Evolutionary conservation across 2,888 invertebrate species (phyloP), one percentile per base, ranked within the genome.

Genomic region (Standfussiana lucernea): DNA sequence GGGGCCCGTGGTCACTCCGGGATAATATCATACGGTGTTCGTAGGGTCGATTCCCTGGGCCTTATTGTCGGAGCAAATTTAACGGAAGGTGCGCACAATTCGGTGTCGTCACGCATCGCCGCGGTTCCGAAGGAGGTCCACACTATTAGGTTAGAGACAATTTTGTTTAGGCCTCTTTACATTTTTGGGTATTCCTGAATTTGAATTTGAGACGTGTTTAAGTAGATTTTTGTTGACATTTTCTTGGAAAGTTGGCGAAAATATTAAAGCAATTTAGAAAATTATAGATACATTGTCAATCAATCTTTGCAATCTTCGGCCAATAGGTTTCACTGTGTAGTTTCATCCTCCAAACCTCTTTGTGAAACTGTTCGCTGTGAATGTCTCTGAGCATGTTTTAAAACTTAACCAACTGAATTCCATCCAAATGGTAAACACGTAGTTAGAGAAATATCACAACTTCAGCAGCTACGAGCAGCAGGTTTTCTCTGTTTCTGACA

Each of bases 31-130:
- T 86, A 87, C 88, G 86, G 86, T 86, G 90, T 91, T 91, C 91
- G 89, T 84, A 85, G 81, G 90, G 83, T 80, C 84, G 83, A 86
- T 79, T 89, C 90, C 91, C 90, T 76, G 88, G 89, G 91, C 88
- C 90, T 92, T 92, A 92, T 93, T 93, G 93, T 93, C 89, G 86
- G 89, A 88, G 79, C 91, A 93, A 93, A 94, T 94, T 93, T 94
- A 93, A 93, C 93, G 93, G 92, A 92, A 93, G 91, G 89, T 89
- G 88, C 84, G 87, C 89, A 72, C 83, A 84, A 83, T 82, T 82
- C 79, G 68, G 75, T 90, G 88, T 88, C 87, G 87, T 86, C 87
- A 89, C 89, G 84, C 85, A 56, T 71, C 79, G 79, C 72, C 82
- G 82, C 83, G 72, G 77, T 85, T 81, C 56, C 74, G 83, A 88